These are phyloP conservation scores for Euzophera pinguis DNA, from an alignment of 2,888 invertebrate species.

Conservation along the genomic window DNA sequence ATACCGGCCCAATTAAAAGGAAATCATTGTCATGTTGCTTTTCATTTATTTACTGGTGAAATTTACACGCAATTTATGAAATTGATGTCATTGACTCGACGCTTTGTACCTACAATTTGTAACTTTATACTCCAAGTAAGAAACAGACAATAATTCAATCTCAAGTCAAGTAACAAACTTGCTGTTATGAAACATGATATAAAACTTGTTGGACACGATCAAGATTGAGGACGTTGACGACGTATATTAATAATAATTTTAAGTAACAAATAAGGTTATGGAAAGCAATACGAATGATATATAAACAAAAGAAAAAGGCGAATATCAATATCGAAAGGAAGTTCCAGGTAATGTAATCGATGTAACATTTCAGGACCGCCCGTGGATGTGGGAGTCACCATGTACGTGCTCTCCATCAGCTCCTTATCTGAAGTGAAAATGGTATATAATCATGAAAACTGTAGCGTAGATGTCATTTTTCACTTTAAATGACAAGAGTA, in stretches of 20 bases:
- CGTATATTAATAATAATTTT: slow-evolving; percentile 1
- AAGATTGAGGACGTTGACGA: slow-evolving; percentile 14
- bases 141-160: slow-evolving; percentile 5
- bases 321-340: slow-evolving; percentile 16
- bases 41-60: no score
- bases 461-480: slow-evolving; percentile 51
- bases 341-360: slow-evolving; percentile 38
- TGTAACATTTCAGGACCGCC: slow-evolving; percentile 84
- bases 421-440: slow-evolving; percentile 91
- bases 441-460: slow-evolving; percentile 76
- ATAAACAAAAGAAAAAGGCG: background rate
- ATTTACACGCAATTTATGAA: no score
- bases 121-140: background rate
- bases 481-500: slow-evolving; percentile 29
- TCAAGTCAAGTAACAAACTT: background rate
- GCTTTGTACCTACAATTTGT: no score
- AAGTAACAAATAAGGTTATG: background rate
- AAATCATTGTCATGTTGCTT: no score
- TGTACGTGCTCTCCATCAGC: slow-evolving; percentile 91
- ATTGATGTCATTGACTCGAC: no score
- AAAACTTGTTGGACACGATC: slow-evolving; percentile 2
- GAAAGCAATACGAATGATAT: background rate
- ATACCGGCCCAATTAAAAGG: no score
- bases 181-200: slow-evolving; percentile 6
- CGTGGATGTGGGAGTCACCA: slow-evolving; percentile 89